Base-by-base conservation (phyloP, 2,113 vertebrate genomes). In the Pholis gunnellus region DNA sequence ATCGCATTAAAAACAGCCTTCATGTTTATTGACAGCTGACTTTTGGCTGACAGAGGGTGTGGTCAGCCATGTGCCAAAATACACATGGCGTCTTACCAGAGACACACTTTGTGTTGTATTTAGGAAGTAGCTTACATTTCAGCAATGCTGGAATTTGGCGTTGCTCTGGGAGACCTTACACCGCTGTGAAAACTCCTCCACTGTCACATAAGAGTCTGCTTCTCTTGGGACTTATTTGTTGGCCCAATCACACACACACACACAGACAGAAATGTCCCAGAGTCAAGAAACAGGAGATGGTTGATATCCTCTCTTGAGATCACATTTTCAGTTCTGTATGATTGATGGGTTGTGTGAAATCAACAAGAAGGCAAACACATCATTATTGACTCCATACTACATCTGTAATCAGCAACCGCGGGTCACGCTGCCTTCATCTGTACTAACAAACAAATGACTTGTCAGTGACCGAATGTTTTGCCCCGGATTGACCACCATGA, bases 271-370 rank as follows among this genome's bases (percentile, higher is more conserved):
- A 48, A 6, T 61, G 11, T 63, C 61, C 54, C 22, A 69, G 29
- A 81, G 44, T 52, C 42, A 44, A 61, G 29, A 38, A 78, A 74
- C 14, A 15, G 1, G 3, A 70, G 40, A 60, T 61, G 31, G 38
- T 54, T 17, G 29, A 60, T 72, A 73, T 64, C 29, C 9, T 11
- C 61, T 63, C 13, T 72, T 74, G 29, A 73, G 75, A 54, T 59
- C 40, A 38, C 44, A 56, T 82, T 72, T 83, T 44, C 56, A 0
- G 57, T 74, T 44, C 48, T 31, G 61, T 57, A 34, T 81, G 48
- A 84, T 70, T 93, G 38, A 81, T 84, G 9, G 15, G 8, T 68
- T 85, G 25, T 75, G 71, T 85, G 68, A 56, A 86, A 83, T 80
- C 20, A 76, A 71, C 54, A 65, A 67, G 69, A 77, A 79, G 40